A percentile compares a stretch with the other conserved stretches of the same genome.
phyloP scores from a whole-genome alignment of 2,888 invertebrate genomes.

The Belgica antarctica region DNA sequence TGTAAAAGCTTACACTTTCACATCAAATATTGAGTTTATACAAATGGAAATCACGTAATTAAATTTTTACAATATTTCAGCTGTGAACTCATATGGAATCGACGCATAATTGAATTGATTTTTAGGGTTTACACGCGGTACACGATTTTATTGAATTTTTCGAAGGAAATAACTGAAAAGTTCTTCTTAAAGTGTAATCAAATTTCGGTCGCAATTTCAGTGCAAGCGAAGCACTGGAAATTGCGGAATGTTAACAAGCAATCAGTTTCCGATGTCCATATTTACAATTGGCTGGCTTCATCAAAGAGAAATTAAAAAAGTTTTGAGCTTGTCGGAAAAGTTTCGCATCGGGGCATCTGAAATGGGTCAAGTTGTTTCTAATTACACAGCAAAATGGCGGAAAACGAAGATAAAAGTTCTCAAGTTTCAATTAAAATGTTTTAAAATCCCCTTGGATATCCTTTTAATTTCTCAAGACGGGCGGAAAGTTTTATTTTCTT shows the following conservation, averaged over 20 bases:
- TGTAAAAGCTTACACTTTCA: neutral
- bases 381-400: too few relatives aligned
- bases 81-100: constrained; percentile 37
- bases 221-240: neutral
- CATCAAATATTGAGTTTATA: constrained; percentile 6
- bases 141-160: too few relatives aligned
- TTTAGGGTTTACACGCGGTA: too few relatives aligned
- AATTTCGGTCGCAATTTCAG: neutral
- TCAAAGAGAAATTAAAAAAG: neutral
- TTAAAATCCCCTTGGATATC: neutral
- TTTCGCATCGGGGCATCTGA: neutral
- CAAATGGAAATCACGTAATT: constrained; percentile 33
- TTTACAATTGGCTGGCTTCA: too few relatives aligned
- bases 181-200: too few relatives aligned
- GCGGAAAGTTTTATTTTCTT: neutral
- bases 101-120: constrained; percentile 43
- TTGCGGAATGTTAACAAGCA: too few relatives aligned
- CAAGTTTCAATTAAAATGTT: constrained; percentile 27
- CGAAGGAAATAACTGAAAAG: too few relatives aligned
- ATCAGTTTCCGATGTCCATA: too few relatives aligned
- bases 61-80: constrained; percentile 43
- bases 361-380: constrained; percentile 40
- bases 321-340: neutral
- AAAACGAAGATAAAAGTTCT: constrained; percentile 20
- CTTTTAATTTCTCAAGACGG: constrained; percentile 22